These are phyloP conservation scores for Tyria jacobaeae DNA, from an alignment of 2,888 invertebrate species.

Conservation along the genomic window DNA sequence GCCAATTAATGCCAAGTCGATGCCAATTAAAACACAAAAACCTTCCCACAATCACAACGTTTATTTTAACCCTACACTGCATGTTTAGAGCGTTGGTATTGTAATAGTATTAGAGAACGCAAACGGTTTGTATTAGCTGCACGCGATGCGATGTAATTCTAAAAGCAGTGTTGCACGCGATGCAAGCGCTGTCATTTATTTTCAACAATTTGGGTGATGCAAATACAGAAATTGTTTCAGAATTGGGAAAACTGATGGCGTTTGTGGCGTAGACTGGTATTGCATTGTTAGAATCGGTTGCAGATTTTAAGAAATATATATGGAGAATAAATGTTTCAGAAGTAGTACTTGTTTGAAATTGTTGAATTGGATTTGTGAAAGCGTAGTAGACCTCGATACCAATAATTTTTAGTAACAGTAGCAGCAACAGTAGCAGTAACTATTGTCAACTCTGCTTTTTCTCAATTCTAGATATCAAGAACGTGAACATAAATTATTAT, in stretches of 20 bases:
- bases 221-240: conserved; percentile 3
- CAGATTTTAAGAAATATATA: background rate
- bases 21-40: conserved; percentile 11
- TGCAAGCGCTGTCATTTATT: conserved; percentile 18
- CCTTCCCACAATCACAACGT: conserved; percentile 21
- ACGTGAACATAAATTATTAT: too few species aligned
- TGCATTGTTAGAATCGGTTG: background rate
- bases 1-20: background rate
- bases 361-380: too few species aligned
- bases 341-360: background rate
- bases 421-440: too few species aligned
- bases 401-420: too few species aligned
- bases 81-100: conserved; percentile 30
- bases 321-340: background rate
- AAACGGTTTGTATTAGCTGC: conserved; percentile 31
- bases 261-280: background rate
- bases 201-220: conserved; percentile 7
- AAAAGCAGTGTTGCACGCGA: conserved; percentile 35
- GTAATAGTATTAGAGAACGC: conserved; percentile 26
- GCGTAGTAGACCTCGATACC: too few species aligned
- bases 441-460: too few species aligned
- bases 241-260: background rate
- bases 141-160: conserved; percentile 32
- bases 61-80: conserved; percentile 10
- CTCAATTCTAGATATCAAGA: too few species aligned